phyloP scores from a whole-genome alignment of 2,797 vertebrate genomes.

The Helarctos malayanus region DNA sequence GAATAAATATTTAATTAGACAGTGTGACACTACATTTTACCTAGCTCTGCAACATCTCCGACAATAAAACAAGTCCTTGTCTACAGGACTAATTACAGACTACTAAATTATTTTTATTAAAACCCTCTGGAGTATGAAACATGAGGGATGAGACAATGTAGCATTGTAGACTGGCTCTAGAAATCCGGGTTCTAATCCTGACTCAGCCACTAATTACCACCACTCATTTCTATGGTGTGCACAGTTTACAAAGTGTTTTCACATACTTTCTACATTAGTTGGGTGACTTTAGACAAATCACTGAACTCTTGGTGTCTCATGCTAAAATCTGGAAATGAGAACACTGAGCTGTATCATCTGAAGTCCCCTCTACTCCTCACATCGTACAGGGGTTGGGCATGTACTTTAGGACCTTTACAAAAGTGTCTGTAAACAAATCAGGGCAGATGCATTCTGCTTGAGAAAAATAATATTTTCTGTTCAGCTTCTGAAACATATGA shows the following conservation, averaged over 20 bases:
- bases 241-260: conserved; percentile 27
- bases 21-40: conserved; percentile 19
- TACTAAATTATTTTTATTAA: conserved; percentile 76
- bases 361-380: neutral
- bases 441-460: neutral
- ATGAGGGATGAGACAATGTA: conserved; percentile 43
- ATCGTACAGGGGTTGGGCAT: neutral
- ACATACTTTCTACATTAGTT: conserved; percentile 56
- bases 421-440: conserved; percentile 28
- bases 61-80: conserved; percentile 71
- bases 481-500: conserved; percentile 23
- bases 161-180: neutral
- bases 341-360: neutral
- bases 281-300: conserved; percentile 39
- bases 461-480: conserved; percentile 37
- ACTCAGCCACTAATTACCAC: conserved; percentile 58
- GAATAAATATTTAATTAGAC: conserved; percentile 77
- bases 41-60: conserved; percentile 59
- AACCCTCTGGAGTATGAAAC: conserved; percentile 72
- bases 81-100: conserved; percentile 76
- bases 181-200: conserved; percentile 61
- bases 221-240: neutral
- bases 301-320: conserved; percentile 36
- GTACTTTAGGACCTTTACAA: conserved; percentile 5
- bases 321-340: conserved; percentile 46